These are phyloP conservation scores for Phortica magna DNA, from an alignment of 2,888 invertebrate species.

Conservation along the genomic window DNA sequence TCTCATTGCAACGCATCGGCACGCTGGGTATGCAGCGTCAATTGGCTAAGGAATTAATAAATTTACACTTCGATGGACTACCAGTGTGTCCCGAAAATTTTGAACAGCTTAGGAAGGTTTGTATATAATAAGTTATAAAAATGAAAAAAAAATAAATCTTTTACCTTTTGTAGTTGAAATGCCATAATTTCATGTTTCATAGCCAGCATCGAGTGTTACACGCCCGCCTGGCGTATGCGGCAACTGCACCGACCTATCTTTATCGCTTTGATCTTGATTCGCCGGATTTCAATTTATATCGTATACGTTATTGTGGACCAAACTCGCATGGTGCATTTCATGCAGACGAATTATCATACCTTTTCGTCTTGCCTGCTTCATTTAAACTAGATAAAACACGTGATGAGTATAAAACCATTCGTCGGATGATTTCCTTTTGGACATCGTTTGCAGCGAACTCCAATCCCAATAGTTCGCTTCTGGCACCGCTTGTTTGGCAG, in stretches of 20 bases:
- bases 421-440: constrained; percentile 65
- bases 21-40: constrained; percentile 40
- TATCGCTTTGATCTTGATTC: constrained; percentile 76
- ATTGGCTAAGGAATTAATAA: constrained; percentile 57
- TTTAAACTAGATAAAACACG: constrained; percentile 55
- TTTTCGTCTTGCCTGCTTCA: constrained; percentile 62
- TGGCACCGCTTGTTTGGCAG: constrained; percentile 56
- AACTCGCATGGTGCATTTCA: constrained; percentile 61
- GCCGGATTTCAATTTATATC: constrained; percentile 68
- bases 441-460: constrained; percentile 65
- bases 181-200: constrained; percentile 40
- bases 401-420: constrained; percentile 64
- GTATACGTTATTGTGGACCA: constrained; percentile 59
- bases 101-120: neutral
- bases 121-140: neutral
- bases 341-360: constrained; percentile 70
- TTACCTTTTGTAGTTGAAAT: neutral
- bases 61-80: constrained; percentile 54
- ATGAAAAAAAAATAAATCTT: neutral
- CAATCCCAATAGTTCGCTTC: constrained; percentile 64
- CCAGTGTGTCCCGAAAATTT: neutral
- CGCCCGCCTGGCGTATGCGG: constrained; percentile 57
- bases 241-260: constrained; percentile 65
- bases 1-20: neutral
- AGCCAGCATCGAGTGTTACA: constrained; percentile 61